Evolutionary conservation across 1,140 invertebrate genomes (phyloP).

Genomic region (Hypothenemus hampei): DNA sequence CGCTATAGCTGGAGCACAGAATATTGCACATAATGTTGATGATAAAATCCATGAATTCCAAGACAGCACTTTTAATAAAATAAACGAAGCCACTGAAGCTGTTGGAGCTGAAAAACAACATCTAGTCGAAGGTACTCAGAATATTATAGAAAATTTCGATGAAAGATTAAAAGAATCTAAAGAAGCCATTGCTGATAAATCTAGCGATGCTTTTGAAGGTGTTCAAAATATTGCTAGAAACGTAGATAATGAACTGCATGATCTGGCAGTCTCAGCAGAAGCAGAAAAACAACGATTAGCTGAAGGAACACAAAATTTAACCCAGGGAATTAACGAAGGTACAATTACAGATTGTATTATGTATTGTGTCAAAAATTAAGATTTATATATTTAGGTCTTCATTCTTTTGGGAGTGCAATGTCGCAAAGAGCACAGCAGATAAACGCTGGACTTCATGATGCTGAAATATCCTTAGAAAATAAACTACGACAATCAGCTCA

Average conservation of each 20-base stretch:
- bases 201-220: slow-evolving; percentile 6
- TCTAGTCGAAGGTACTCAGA: slow-evolving; percentile 12
- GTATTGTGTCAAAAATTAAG: neutral
- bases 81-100: slow-evolving; percentile 21
- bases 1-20: slow-evolving; percentile 7
- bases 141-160: no score
- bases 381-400: slow-evolving; percentile 18
- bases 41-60: slow-evolving; percentile 12
- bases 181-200: slow-evolving; percentile 14
- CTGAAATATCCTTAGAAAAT: slow-evolving; percentile 28
- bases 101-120: slow-evolving; percentile 5
- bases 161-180: slow-evolving; percentile 23
- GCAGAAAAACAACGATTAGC: slow-evolving; percentile 20
- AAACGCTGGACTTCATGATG: slow-evolving; percentile 28
- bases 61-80: no score
- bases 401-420: slow-evolving; percentile 18
- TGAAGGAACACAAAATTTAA: slow-evolving; percentile 19
- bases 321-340: neutral
- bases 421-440: slow-evolving; percentile 24
- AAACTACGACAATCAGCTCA: slow-evolving; percentile 25
- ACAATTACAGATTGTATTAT: no score
- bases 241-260: slow-evolving; percentile 20
- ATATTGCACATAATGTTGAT: slow-evolving; percentile 15
- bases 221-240: slow-evolving; percentile 8
- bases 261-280: slow-evolving; percentile 8